phyloP scores from a whole-genome alignment of 2,888 invertebrate species.

The Syrphus vitripennis region DNA sequence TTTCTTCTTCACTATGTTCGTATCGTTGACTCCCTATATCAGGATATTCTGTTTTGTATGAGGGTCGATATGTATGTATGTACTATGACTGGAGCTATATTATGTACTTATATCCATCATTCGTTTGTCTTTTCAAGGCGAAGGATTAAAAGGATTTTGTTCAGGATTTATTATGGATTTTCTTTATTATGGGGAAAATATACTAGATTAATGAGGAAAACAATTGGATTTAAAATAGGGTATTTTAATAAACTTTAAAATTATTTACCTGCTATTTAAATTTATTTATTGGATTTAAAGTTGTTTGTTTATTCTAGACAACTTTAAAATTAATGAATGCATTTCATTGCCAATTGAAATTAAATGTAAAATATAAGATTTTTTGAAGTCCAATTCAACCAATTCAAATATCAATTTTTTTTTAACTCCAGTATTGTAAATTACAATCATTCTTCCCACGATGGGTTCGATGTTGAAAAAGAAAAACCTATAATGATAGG shows the following conservation, averaged over 20 bases:
- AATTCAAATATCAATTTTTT: too few species aligned
- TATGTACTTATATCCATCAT: slow-evolving; percentile 28
- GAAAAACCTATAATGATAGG: slow-evolving; percentile 25
- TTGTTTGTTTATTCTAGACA: too few species aligned
- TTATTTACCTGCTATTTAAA: too few species aligned
- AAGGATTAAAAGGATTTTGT: slow-evolving; percentile 39
- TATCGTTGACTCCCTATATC: neutral
- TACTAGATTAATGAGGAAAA: slow-evolving; percentile 2
- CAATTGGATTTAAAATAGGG: neutral
- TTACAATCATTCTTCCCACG: too few species aligned
- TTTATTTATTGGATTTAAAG: too few species aligned
- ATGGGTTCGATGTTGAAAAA: neutral
- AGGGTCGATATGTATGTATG: neutral
- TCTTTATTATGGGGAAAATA: neutral
- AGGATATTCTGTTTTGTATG: neutral
- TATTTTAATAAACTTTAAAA: slow-evolving; percentile 19
- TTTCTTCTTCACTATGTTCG: neutral
- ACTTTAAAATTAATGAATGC: too few species aligned
- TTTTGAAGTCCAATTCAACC: too few species aligned
- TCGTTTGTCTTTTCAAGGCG: slow-evolving; percentile 29
- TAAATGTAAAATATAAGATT: too few species aligned
- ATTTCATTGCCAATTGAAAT: too few species aligned
- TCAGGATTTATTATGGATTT: slow-evolving; percentile 31
- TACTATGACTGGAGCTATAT: neutral
- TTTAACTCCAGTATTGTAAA: too few species aligned